These are phyloP conservation scores for Eupeodes corollae DNA, from an alignment of 1,140 invertebrate species.

Conservation along the genomic window DNA sequence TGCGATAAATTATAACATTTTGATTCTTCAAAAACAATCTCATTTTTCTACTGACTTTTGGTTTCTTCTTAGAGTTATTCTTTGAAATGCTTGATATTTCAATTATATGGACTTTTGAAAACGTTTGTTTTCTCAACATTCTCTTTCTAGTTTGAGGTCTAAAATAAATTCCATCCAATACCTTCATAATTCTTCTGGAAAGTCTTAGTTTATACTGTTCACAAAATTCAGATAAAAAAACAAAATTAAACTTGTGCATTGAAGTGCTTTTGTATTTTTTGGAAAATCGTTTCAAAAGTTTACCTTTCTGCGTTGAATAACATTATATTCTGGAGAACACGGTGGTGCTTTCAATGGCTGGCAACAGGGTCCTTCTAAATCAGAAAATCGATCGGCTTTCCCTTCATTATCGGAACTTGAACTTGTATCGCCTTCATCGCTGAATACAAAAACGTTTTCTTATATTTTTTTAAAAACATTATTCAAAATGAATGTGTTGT, in stretches of 20 bases:
- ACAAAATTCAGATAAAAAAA: neutral
- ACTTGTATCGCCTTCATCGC: slow-evolving; percentile 66
- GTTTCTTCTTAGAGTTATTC: neutral
- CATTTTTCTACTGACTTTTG: neutral
- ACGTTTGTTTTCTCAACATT: too few relatives aligned
- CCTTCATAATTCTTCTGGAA: too few relatives aligned
- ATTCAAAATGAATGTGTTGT: neutral
- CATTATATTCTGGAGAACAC: slow-evolving; percentile 39
- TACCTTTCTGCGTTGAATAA: neutral
- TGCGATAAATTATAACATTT: too few relatives aligned
- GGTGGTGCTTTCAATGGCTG: slow-evolving; percentile 41
- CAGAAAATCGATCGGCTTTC: slow-evolving; percentile 25
- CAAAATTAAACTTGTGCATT: neutral
- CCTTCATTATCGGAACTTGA: slow-evolving; percentile 43
- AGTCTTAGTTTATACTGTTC: neutral
- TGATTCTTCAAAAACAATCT: too few relatives aligned
- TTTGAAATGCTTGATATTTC: too few relatives aligned
- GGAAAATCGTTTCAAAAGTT: neutral
- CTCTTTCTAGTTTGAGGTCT: neutral
- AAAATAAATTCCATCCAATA: too few relatives aligned
- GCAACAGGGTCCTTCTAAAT: slow-evolving; percentile 35
- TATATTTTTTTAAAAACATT: neutral
- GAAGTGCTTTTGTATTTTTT: neutral
- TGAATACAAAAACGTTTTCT: slow-evolving; percentile 21
- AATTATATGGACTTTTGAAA: too few relatives aligned